Evolutionary conservation across 2,888 invertebrate species (phyloP).

Genomic region (Macrophya annulata): DNA sequence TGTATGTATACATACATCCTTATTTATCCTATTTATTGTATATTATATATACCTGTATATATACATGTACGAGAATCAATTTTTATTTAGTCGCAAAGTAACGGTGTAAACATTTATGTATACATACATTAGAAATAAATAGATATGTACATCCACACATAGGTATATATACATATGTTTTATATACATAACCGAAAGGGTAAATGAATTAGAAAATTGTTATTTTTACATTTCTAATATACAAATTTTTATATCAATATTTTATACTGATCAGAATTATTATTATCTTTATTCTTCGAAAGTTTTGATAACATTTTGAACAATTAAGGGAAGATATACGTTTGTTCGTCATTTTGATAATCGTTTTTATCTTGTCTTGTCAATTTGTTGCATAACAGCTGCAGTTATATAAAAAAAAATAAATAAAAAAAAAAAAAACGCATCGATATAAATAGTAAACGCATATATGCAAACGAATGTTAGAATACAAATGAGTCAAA

Average conservation of each 20-base stretch:
- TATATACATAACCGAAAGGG: not conserved
- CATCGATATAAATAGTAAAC: slow-evolving; percentile 43
- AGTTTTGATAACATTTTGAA: not conserved
- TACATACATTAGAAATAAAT: not conserved
- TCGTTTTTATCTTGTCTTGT: not conserved
- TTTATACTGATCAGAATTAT: not conserved
- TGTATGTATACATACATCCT: not conserved
- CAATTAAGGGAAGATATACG: not conserved
- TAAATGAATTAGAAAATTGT: not conserved
- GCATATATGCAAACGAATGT: not conserved
- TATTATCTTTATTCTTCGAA: not conserved
- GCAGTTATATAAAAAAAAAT: not conserved
- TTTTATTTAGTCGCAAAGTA: slow-evolving; percentile 23
- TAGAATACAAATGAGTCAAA: not conserved
- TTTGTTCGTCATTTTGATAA: too few species aligned
- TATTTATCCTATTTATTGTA: not conserved
- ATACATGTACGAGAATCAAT: not conserved
- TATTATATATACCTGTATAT: not conserved
- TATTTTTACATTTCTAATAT: not conserved
- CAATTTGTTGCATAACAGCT: slow-evolving; percentile 12
- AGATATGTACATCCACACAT: not conserved
- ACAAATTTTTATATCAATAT: not conserved
- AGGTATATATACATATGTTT: not conserved
- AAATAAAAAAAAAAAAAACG: not conserved
- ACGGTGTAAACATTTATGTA: not conserved